Percentiles rank a stretch among this genome's conserved stretches.
Evolutionary conservation across 2,888 invertebrate species (phyloP).

Genomic region (Agriopis leucophaearia): DNA sequence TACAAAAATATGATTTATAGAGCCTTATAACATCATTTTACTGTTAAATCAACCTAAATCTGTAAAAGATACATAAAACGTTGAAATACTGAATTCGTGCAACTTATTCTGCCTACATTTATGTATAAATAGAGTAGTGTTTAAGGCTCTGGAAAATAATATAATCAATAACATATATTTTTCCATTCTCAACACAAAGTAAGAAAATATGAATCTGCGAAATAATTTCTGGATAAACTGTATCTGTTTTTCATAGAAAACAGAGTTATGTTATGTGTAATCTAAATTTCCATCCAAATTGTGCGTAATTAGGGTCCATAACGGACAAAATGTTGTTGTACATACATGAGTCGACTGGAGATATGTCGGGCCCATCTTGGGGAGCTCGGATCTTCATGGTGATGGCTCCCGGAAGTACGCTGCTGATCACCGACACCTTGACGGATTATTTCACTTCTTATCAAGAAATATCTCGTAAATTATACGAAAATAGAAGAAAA

Average conservation of each 20-base stretch:
- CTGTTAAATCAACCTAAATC: neutral
- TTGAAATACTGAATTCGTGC: neutral
- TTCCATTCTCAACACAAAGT: neutral
- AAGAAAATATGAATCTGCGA: neutral
- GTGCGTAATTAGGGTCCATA: slow-evolving; percentile 46
- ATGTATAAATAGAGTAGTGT: neutral
- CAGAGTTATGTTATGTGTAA: neutral
- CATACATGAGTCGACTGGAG: slow-evolving; percentile 84
- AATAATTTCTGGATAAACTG: neutral
- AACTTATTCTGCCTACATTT: neutral
- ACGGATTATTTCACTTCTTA: slow-evolving; percentile 58
- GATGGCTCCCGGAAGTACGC: slow-evolving; percentile 78
- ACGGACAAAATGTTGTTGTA: slow-evolving; percentile 51
- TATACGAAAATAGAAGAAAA: slow-evolving; percentile 62
- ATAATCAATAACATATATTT: neutral
- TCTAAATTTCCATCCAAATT: slow-evolving; percentile 27
- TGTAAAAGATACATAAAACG: neutral
- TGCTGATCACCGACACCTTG: slow-evolving; percentile 82
- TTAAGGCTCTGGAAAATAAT: neutral
- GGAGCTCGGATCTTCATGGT: slow-evolving; percentile 82
- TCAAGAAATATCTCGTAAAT: slow-evolving; percentile 59
- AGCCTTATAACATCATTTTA: neutral
- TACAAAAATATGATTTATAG: neutral
- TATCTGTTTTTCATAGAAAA: neutral
- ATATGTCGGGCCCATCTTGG: slow-evolving; percentile 87